A percentile compares a stretch with the other conserved stretches of the same genome.
Evolutionary conservation across 2,888 invertebrate genomes (phyloP).

Genomic region (Oconnorella tubifera): DNA sequence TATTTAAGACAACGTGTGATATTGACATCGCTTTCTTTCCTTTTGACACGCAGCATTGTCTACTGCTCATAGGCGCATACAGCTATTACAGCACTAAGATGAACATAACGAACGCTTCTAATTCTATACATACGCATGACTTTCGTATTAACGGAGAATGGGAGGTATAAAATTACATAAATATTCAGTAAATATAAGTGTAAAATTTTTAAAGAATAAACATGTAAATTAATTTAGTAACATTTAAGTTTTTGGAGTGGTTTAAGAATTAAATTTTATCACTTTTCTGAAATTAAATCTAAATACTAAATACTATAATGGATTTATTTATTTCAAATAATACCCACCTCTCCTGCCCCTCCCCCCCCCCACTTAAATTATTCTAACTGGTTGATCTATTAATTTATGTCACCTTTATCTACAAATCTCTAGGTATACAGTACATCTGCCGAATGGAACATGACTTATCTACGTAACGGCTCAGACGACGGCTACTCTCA

Average conservation of each 20-base stretch:
- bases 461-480: conserved; percentile 28
- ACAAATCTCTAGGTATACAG: conserved; percentile 8
- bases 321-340: too few relatives aligned
- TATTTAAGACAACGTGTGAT: conserved; percentile 35
- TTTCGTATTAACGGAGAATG: conserved; percentile 35
- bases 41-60: conserved; percentile 32
- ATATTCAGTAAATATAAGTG: too few relatives aligned
- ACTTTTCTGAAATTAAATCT: too few relatives aligned
- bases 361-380: too few relatives aligned
- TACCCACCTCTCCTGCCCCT: too few relatives aligned
- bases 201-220: too few relatives aligned
- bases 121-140: conserved; percentile 28
- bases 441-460: conserved; percentile 29
- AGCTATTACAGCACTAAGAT: conserved; percentile 30
- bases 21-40: conserved; percentile 37
- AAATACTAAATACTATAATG: too few relatives aligned
- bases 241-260: too few relatives aligned
- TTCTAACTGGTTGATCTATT: too few relatives aligned
- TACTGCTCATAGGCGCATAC: conserved; percentile 33
- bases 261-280: too few relatives aligned
- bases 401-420: too few relatives aligned
- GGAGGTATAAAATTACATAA: conserved; percentile 26
- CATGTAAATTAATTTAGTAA: too few relatives aligned
- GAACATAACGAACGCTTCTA: conserved; percentile 32
- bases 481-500: conserved; percentile 31